Conservation (phyloP, 2,797 vertebrate species). For the Pteronotus mesoamericanus region DNA sequence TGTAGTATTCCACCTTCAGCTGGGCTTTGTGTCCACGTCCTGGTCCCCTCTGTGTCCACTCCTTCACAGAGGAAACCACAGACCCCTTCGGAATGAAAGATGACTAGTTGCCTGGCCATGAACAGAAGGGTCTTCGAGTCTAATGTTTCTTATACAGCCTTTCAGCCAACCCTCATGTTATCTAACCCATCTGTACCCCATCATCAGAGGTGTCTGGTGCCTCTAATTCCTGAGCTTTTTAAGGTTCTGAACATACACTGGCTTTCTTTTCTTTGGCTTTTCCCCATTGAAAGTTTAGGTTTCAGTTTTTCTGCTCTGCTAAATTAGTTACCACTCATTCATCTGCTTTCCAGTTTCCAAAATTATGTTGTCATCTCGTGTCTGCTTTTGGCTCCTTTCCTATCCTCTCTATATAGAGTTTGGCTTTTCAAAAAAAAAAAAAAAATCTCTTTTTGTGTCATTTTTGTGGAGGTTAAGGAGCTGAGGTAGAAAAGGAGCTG, state of each 20-base stretch:
- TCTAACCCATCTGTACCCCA: neutral
- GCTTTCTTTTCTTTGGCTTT: neutral
- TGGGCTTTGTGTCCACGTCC: neutral
- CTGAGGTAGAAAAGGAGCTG: neutral
- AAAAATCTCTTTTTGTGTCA: neutral
- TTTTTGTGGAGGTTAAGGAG: neutral
- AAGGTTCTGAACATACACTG: neutral
- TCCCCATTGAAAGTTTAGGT: neutral
- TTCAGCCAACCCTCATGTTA: neutral
- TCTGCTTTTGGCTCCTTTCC: neutral
- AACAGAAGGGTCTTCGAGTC: neutral
- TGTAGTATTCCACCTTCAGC: neutral
- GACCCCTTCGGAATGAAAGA: neutral
- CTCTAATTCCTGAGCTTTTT: neutral
- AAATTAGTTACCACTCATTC: slow-evolving; percentile 3
- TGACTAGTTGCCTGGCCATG: neutral
- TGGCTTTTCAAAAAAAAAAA: neutral
- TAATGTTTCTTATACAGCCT: neutral
- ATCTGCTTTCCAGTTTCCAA: slow-evolving; percentile 14
- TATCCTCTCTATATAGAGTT: neutral
- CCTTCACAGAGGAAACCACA: neutral
- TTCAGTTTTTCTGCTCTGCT: neutral
- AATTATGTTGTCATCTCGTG: neutral
- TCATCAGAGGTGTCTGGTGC: neutral
- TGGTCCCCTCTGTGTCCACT: neutral